Evolutionary conservation across 2,888 invertebrate genomes (phyloP), one percentile per base, ranked within the genome.

Genomic region (Acleris laterana): DNA sequence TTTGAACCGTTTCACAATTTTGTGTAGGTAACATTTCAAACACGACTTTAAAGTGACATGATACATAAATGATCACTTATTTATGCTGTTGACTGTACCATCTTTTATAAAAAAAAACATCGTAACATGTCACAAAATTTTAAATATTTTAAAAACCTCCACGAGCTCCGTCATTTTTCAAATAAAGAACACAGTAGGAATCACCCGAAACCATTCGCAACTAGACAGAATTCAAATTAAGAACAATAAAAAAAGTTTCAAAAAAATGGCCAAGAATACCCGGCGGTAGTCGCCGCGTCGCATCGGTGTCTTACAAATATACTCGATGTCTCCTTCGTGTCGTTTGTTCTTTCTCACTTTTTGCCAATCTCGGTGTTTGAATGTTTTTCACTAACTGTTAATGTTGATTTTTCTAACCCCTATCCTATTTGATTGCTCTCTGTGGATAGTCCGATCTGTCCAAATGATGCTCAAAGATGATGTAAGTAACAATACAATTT

Each of bases 331-430:
- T 84, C 87, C 85, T 88, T 46, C 85, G 87, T 88, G 85, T 81
- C 88, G 85, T 87, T 85, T 88, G 75, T 84, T 89, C 85, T 88
- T 82, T 88, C 81, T 84, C 87, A 89, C 89, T 86, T 89, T 88
- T 88, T 89, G 89, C 89, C 91, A 90, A 89, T 90, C 78, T 88
- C 89, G 88, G 87, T 92, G 92, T 92, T 83, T 91, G 91, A 88
- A 92, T 92, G 92, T 92, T 91, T 86, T 90, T 91, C 92, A 92
- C 91, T 92, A 92, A 91, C 91, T 92, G 91, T 92, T 92, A 92
- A 92, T 92, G 90, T 92, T 90, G 90, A 91, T 90, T 88, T 85
- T 80, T 84, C 69, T 81, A 80, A 81, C 75, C 78, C 84, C 71
- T 82, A 80, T 75, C 76, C 78, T 72, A 79, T 77, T 73, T 79